A percentile compares a stretch with the other conserved stretches of the same genome.
Evolutionary conservation across 2,797 vertebrate genomes (phyloP).

Genomic region (Novumbra hubbsi): DNA sequence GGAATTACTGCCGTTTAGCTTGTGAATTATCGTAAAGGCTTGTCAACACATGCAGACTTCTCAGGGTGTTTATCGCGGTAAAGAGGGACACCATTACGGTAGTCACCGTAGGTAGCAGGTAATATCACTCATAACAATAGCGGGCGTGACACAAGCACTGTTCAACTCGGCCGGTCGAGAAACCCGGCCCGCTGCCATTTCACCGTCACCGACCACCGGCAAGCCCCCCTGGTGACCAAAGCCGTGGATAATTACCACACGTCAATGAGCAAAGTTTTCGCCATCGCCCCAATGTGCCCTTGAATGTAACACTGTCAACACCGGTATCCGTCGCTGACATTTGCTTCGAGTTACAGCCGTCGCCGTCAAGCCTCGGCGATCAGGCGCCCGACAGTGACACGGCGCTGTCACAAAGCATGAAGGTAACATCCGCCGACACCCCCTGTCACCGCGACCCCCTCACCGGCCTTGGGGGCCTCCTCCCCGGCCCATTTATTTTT

Average conservation of each 20-base stretch:
- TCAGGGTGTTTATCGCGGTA: background rate
- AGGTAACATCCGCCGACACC: conserved; percentile 73
- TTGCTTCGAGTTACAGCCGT: conserved; percentile 74
- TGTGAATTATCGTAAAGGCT: background rate
- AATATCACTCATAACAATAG: background rate
- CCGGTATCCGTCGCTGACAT: conserved; percentile 71
- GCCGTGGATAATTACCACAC: conserved; percentile 4
- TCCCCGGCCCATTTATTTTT: conserved; percentile 81
- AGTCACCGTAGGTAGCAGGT: background rate
- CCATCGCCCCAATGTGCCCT: conserved; percentile 77
- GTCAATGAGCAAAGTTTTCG: conserved; percentile 62
- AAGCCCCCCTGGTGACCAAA: background rate
- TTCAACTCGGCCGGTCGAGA: background rate
- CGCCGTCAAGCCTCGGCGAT: conserved; percentile 72
- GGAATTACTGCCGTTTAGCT: background rate
- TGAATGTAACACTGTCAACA: conserved; percentile 79
- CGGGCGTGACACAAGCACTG: background rate
- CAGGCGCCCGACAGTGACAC: conserved; percentile 79
- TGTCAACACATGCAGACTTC: background rate
- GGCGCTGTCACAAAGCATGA: conserved; percentile 77
- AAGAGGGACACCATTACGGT: background rate
- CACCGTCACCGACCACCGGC: conserved; percentile 55
- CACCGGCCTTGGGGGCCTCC: conserved; percentile 51
- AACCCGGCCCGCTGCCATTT: conserved; percentile 55
- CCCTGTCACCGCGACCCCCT: conserved; percentile 22